Evolutionary conservation across 2,888 invertebrate genomes (phyloP).

Genomic region (Sepioteuthis lessoniana): DNA sequence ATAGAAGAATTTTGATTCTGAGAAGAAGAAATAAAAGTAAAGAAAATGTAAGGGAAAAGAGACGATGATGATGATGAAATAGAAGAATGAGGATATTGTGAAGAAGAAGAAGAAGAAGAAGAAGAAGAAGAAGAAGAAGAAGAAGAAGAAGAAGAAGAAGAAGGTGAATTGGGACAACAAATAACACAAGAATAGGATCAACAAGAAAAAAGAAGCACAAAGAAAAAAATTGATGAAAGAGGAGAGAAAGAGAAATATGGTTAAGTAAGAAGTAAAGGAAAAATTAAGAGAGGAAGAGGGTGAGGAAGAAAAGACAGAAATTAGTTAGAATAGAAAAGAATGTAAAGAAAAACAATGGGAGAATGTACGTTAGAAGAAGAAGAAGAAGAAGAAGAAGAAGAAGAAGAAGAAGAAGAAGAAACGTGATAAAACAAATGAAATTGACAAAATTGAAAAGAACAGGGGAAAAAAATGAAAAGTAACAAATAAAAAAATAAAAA

Average conservation of each 20-base stretch:
- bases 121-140: not conserved
- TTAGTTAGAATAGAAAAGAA: too few relatives aligned
- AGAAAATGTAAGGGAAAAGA: not conserved
- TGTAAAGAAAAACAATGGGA: too few relatives aligned
- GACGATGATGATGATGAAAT: not conserved
- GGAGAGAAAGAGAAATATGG: too few relatives aligned
- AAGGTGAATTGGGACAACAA: not conserved
- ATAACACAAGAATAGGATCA: not conserved
- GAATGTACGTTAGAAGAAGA: too few relatives aligned
- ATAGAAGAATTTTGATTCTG: not conserved
- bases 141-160: not conserved
- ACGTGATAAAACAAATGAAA: not conserved
- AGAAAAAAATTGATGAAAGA: not conserved
- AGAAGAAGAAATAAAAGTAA: not conserved
- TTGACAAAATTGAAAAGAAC: too few relatives aligned
- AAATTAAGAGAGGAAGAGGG: too few relatives aligned
- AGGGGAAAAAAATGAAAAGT: too few relatives aligned
- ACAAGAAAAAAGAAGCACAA: not conserved
- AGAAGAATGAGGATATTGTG: not conserved
- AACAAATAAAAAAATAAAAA: too few relatives aligned
- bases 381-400: too few relatives aligned
- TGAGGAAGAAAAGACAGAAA: too few relatives aligned
- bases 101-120: not conserved
- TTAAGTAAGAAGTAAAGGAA: not conserved
- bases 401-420: not conserved